Conservation (phyloP, 2,113 vertebrate genomes). For the Syrrhaptes paradoxus region DNA sequence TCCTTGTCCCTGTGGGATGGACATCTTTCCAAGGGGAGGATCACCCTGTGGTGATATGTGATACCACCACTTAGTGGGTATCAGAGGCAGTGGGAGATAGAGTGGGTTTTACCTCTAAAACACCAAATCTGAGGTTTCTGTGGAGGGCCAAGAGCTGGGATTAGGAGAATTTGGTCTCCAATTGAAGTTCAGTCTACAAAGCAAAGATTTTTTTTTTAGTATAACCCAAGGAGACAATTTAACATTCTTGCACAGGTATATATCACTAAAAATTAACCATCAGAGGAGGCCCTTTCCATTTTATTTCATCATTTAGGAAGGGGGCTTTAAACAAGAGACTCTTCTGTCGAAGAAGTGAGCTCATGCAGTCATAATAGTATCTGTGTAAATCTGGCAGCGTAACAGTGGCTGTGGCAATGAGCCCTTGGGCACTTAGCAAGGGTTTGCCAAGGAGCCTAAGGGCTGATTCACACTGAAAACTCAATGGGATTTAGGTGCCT, state of each 20-base stretch:
- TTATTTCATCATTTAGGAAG: not conserved
- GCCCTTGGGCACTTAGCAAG: slow-evolving; percentile 8
- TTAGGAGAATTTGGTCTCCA: not conserved
- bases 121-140: not conserved
- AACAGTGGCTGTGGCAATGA: not conserved
- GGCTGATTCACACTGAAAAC: slow-evolving; percentile 17
- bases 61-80: too few species aligned
- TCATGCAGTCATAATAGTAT: not conserved
- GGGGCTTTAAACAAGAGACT: not conserved
- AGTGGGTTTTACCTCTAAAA: not conserved
- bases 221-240: not conserved
- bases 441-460: slow-evolving; percentile 30
- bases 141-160: not conserved
- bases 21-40: not conserved
- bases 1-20: not conserved
- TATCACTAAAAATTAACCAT: not conserved
- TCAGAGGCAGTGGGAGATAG: not conserved
- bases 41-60: not conserved
- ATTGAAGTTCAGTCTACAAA: not conserved
- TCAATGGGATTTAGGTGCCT: slow-evolving; percentile 42
- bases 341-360: not conserved
- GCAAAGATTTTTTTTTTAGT: not conserved
- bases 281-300: not conserved
- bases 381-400: not conserved
- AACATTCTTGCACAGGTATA: not conserved